Conservation (phyloP, 1,140 invertebrate species). For the Drosophila miranda region DNA sequence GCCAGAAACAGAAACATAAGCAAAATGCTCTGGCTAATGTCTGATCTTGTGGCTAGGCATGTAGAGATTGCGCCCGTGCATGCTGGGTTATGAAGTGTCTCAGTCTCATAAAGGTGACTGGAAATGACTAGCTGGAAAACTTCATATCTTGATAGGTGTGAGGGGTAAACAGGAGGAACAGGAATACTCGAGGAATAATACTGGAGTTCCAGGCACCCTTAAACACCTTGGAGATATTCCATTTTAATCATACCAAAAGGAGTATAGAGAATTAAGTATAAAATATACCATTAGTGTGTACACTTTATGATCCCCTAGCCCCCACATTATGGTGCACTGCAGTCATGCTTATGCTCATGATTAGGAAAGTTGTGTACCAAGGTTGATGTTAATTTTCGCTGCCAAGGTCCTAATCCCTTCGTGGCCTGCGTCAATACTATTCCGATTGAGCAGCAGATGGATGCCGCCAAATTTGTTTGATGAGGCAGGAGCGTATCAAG, state of each 20-base stretch:
- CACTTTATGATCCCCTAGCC: conserved; percentile 1
- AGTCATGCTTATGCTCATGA: conserved; percentile 48
- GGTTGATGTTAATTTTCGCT: conserved; percentile 39
- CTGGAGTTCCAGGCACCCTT: conserved; percentile 10
- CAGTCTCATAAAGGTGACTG: conserved; percentile 37
- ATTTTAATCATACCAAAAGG: no score
- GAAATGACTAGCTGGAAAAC: conserved; percentile 26
- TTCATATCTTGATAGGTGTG: conserved; percentile 1
- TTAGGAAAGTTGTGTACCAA: conserved; percentile 57
- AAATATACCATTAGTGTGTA: no score
- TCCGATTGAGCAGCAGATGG: conserved; percentile 63
- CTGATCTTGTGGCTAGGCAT: conserved; percentile 35
- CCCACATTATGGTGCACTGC: conserved; percentile 1
- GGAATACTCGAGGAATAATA: neutral
- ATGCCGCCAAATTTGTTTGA: conserved; percentile 63
- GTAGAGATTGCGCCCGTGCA: conserved; percentile 47
- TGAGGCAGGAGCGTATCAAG: conserved; percentile 8
- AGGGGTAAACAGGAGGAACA: conserved; percentile 6
- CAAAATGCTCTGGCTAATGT: conserved; percentile 19
- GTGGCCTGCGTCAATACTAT: conserved; percentile 46
- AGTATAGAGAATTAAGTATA: no score
- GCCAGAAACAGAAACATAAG: conserved; percentile 19
- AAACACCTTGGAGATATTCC: neutral
- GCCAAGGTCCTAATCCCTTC: conserved; percentile 34
- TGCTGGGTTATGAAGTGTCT: conserved; percentile 61